phyloP scores from a whole-genome alignment of 2,797 vertebrate genomes.

The Ptychobarbus kaznakovi region DNA sequence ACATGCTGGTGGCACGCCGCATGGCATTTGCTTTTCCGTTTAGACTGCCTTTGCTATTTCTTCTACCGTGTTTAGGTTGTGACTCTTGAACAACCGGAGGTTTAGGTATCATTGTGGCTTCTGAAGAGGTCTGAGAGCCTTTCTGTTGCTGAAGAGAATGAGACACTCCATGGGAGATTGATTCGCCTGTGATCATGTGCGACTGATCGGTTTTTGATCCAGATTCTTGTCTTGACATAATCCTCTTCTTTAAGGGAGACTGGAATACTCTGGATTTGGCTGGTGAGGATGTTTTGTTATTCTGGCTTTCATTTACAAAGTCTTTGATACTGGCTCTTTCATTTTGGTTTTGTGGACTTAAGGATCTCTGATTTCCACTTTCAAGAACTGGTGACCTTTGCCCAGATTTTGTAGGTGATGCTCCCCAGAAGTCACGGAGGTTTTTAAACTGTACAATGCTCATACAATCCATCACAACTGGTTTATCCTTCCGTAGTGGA shows the following conservation, averaged over 20 bases:
- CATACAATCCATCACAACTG: conserved; percentile 69
- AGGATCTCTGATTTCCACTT: conserved; percentile 62
- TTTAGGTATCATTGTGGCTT: conserved; percentile 64
- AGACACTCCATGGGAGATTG: conserved; percentile 57
- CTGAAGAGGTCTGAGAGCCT: conserved; percentile 62
- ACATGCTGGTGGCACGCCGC: conserved; percentile 75
- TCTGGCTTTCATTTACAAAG: conserved; percentile 44
- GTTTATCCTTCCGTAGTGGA: conserved; percentile 81
- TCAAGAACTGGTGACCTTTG: conserved; percentile 28
- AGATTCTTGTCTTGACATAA: conserved; percentile 49
- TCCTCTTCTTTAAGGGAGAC: conserved; percentile 61
- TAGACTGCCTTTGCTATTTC: conserved; percentile 64
- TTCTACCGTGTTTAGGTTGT: conserved; percentile 64
- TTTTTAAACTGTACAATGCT: conserved; percentile 83
- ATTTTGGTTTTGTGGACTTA: conserved; percentile 66
- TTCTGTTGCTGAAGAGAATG: conserved; percentile 47
- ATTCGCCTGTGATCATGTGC: conserved; percentile 48
- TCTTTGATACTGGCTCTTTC: conserved; percentile 62
- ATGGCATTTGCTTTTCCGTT: conserved; percentile 66
- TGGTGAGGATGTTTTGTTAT: conserved; percentile 52
- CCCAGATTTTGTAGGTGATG: conserved; percentile 67
- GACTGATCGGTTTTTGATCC: conserved; percentile 62
- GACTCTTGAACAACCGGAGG: conserved; percentile 63
- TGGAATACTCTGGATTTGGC: conserved; percentile 47
- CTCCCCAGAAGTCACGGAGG: conserved; percentile 89